Evolutionary conservation across 2,113 vertebrate genomes (phyloP), one percentile per base, ranked within the genome.

Genomic region (Macaca mulatta): DNA sequence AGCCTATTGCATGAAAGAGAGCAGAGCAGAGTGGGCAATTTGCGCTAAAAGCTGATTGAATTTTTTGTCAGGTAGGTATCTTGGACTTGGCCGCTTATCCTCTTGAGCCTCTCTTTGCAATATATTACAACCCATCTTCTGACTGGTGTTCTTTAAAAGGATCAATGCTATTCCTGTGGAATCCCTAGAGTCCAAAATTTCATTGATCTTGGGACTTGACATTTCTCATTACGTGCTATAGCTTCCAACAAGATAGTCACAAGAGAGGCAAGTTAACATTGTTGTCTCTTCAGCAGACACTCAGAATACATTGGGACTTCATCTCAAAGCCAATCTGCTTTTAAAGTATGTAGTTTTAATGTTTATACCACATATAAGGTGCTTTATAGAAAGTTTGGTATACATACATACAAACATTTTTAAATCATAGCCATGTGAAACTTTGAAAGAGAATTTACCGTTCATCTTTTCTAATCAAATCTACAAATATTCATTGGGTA

Each of bases 61-160:
- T 99, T 99, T 99, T 99, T 99, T 99, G 99, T 99, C 98, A 98
- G 99, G 98, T 98, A 99, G 99, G 99, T 99, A 98, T 99, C 99
- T 98, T 98, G 98, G 98, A 99, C 99, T 98, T 98, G 98, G 98
- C 98, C 95, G 92, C 97, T 96, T 98, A 98, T 98, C 99, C 99
- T 99, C 98, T 86, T 93, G 99, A 99, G 99, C 98, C 98, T 98
- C 96, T 98, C 98, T 98, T 77, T 99, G 99, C 99, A 99, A 99
- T 99, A 99, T 99, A 99, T 99, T 99, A 99, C 98, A 98, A 98
- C 99, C 99, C 98, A 97, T 98, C 98, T 98, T 98, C 98, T 99
- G 99, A 98, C 98, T 99, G 98, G 98, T 98, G 99, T 99, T 98
- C 99, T 99, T 98, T 99, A 98, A 98, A 98, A 98, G 98, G 99